Evolutionary conservation across 2,888 invertebrate species (phyloP).

Genomic region (Zygothrica quintamaculata): DNA sequence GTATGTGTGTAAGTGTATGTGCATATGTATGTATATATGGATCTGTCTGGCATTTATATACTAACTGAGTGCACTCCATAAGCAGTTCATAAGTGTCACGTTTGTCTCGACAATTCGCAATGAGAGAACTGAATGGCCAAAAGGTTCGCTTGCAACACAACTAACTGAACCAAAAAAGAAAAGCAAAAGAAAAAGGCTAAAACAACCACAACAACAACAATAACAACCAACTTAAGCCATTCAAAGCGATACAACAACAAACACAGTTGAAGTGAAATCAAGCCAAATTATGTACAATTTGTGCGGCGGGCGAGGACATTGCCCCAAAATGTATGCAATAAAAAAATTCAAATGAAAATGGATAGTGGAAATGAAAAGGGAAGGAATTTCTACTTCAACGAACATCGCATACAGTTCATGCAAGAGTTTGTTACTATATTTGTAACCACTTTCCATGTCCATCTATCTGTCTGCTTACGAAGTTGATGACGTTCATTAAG

Average conservation of each 20-base stretch:
- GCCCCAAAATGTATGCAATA: constrained; percentile 77
- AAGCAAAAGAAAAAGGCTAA: constrained; percentile 1
- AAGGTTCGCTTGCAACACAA: constrained; percentile 26
- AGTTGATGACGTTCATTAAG: constrained; percentile 73
- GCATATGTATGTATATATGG: constrained; percentile 3
- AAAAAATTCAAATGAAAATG: constrained; percentile 39
- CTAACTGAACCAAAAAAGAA: no score
- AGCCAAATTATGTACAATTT: constrained; percentile 77
- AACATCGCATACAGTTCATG: constrained; percentile 1
- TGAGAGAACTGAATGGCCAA: constrained; percentile 40
- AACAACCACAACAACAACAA: constrained; percentile 12
- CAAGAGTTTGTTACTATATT: constrained; percentile 1
- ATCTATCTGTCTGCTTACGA: constrained; percentile 50
- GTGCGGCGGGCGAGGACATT: constrained; percentile 67
- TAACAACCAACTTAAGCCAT: constrained; percentile 47
- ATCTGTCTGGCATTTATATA: constrained; percentile 17
- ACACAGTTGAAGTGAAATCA: constrained; percentile 53
- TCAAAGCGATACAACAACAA: constrained; percentile 34
- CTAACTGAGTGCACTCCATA: constrained; percentile 53
- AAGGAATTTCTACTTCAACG: constrained; percentile 41
- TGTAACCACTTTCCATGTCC: no score
- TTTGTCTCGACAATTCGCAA: constrained; percentile 52
- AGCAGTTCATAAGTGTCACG: constrained; percentile 76
- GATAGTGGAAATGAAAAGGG: constrained; percentile 52
- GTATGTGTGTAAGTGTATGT: constrained; percentile 7